Evolutionary conservation across 2,797 vertebrate genomes (phyloP).

Genomic region (Numenius phaeopus): DNA sequence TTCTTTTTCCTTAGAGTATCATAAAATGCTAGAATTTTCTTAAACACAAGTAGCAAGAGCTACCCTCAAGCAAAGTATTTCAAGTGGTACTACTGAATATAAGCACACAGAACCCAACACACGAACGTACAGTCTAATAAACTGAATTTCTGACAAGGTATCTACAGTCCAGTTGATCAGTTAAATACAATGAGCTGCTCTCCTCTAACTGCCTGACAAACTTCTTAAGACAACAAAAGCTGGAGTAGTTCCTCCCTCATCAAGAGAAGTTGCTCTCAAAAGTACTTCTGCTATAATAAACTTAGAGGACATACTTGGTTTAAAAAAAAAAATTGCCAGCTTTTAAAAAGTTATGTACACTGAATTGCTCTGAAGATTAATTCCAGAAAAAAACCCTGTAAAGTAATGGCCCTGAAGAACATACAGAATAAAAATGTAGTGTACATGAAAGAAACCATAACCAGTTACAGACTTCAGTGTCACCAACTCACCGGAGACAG

Average conservation of each 20-base stretch:
- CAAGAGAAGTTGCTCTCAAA: background rate
- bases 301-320: background rate
- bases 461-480: background rate
- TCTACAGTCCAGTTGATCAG: background rate
- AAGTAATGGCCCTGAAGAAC: background rate
- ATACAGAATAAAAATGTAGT: background rate
- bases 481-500: slow-evolving; percentile 35
- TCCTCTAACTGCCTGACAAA: background rate
- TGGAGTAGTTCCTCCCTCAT: background rate
- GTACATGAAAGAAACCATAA: background rate
- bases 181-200: background rate
- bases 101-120: background rate
- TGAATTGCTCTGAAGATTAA: background rate
- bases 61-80: background rate
- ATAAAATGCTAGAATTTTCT: background rate
- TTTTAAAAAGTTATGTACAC: background rate
- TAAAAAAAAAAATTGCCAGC: no score
- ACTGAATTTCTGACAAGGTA: background rate
- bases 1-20: background rate
- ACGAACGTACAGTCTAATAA: background rate
- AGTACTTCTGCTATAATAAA: background rate
- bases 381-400: background rate
- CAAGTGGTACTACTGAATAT: background rate
- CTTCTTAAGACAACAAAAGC: background rate
- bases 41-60: background rate